Conservation (phyloP, 2,797 vertebrate genomes). For the Molossus molossus region DNA sequence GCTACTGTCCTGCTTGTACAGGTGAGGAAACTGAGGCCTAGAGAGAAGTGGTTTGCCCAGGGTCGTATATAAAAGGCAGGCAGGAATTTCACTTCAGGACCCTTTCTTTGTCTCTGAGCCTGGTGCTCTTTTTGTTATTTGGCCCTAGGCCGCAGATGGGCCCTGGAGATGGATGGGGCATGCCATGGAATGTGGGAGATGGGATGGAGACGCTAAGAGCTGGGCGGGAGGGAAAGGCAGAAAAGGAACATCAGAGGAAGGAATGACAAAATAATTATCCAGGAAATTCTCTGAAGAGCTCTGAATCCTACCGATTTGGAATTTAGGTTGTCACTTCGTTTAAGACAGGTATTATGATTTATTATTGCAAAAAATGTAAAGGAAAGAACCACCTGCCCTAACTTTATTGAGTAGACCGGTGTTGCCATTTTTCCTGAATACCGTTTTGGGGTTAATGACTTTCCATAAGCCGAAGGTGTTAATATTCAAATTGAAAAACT, state of each 20-base stretch:
- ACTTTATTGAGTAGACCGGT: neutral
- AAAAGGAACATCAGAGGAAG: neutral
- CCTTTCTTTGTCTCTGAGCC: neutral
- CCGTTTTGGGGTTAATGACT: constrained; percentile 15
- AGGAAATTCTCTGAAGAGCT: constrained; percentile 19
- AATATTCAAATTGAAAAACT: constrained; percentile 33
- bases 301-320: constrained; percentile 18
- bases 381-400: constrained; percentile 9
- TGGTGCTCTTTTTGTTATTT: neutral
- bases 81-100: neutral
- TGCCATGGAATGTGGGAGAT: neutral
- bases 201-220: neutral
- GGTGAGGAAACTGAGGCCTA: neutral
- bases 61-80: neutral
- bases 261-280: neutral
- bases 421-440: neutral
- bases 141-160: neutral
- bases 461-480: neutral
- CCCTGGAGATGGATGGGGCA: neutral
- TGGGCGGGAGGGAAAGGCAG: neutral
- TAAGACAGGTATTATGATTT: constrained; percentile 6
- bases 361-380: constrained; percentile 16
- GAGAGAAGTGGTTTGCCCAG: neutral
- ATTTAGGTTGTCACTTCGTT: neutral
- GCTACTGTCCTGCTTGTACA: neutral